Evolutionary conservation across 2,797 vertebrate species (phyloP), one percentile per base, ranked within the genome.

Genomic region (Pangasius macronema): DNA sequence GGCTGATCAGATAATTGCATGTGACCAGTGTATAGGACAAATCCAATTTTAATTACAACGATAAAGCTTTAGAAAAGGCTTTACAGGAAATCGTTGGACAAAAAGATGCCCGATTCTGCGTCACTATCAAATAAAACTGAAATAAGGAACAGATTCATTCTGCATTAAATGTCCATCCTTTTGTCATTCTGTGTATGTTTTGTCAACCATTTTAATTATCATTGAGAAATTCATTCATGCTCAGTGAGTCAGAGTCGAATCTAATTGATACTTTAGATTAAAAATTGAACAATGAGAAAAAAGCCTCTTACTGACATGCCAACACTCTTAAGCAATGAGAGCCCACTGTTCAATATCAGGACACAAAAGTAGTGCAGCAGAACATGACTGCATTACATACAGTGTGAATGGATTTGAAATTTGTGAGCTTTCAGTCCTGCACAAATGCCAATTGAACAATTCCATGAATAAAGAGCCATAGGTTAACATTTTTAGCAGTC

Each of bases 191-290:
- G 27, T 68, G 24, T 85, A 82, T 89, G 84, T 82, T 84, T 80
- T 87, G 87, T 81, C 87, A 53, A 27, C 76, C 65, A 46, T 83
- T 85, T 87, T 72, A 87, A 90, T 88, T 87, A 86, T 88, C 61
- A 86, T 59, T 83, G 80, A 49, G 76, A 55, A 27, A 87, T 87
- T 82, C 83, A 77, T 88, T 83, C 76, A 82, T 76, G 53, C 49
- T 84, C 72, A 36, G 68, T 59, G 68, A 88, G 83, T 81, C 76
- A 85, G 76, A 85, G 57, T 73, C 65, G 46, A 73, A 61, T 67
- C 68, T 82, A 63, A 87, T 90, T 73, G 75, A 67, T 85, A 79
- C 68, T 83, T 85, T 57, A 85, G 77, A 90, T 90, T 73, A 81
- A 87, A 85, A 87, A 87, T 82, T 57, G 18, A 86, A 90, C 76